Base-by-base conservation (phyloP, 2,113 vertebrate genomes). In the Ceratotherium simum region DNA sequence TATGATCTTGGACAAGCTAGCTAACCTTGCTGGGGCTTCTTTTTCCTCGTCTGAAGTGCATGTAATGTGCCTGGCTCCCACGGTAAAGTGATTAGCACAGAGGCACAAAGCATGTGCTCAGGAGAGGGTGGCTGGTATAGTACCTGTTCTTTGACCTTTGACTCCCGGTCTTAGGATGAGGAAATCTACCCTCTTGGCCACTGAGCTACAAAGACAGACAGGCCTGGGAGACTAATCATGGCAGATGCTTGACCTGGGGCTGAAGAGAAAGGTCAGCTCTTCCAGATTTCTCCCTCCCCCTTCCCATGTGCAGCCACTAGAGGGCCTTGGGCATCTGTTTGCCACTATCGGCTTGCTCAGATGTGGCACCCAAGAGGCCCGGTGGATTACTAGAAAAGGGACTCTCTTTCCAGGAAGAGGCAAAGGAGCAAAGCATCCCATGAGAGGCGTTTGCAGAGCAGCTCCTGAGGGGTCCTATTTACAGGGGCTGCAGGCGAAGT, bases 281-380 rank as follows among this genome's bases (percentile, higher is more conserved):
- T 67, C 2, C 0, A 5, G 1, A 4, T 12, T 42, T 75, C 23
- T 75, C 18, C 13, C 1, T 23, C 5, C 4, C n/a, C 21, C n/a
- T 90, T 96, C 36, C 76, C 56, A 51, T 0, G 29, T 70, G 12
- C 0, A 29, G 79, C 87, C 92, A 70, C 94, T 92, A 95, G 96
- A 95, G 95, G 89, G 95, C 91, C 25, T 4, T 67, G 76, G 42
- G 27, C 18, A 17, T 72, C 58, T 62, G 29, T 72, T 54, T 82
- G 39, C 14, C 6, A 11, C 39, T 25, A 2, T 60, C 36, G 72
- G 20, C 8, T 69, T 33, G 36, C 48, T 81, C 33, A 78, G 14
- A 36, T 4, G 6, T 4, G 10, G 13, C 18, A 31, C 31, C 86
- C n/a, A 31, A 39, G 64, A 72, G 11, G 33, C 10, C 70, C 67